These are phyloP conservation scores for Pseudomugil gertrudae DNA, from an alignment of 2,797 vertebrate genomes.

Conservation along the genomic window DNA sequence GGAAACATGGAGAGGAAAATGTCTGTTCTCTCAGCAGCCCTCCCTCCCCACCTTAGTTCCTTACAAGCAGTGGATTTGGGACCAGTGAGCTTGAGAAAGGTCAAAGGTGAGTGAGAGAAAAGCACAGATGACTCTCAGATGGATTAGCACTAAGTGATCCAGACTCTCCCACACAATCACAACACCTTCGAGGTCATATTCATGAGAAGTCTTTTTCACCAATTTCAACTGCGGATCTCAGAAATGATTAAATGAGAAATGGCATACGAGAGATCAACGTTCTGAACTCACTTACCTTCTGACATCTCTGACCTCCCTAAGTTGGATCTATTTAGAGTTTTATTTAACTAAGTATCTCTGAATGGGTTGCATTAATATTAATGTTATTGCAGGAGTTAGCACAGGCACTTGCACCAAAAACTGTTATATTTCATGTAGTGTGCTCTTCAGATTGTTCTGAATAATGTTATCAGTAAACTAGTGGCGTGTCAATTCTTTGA, in stretches of 20 bases:
- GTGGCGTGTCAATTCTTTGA: slow-evolving; percentile 57
- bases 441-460: slow-evolving; percentile 41
- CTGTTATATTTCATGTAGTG: slow-evolving; percentile 21
- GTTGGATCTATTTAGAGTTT: slow-evolving; percentile 1
- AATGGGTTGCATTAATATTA: slow-evolving; percentile 17
- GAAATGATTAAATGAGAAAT: slow-evolving; percentile 4
- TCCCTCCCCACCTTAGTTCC: slow-evolving; percentile 33
- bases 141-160: slow-evolving; percentile 77
- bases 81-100: slow-evolving; percentile 76
- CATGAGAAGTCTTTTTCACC: slow-evolving; percentile 34
- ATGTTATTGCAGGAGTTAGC: slow-evolving; percentile 4
- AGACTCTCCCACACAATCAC: slow-evolving; percentile 72
- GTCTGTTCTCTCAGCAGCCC: slow-evolving; percentile 26
- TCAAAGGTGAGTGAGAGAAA: slow-evolving; percentile 76
- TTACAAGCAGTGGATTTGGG: slow-evolving; percentile 63
- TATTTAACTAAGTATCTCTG: slow-evolving; percentile 4
- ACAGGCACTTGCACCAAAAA: not conserved
- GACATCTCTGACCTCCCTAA: not conserved
- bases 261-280: not conserved
- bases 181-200: slow-evolving; percentile 67
- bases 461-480: slow-evolving; percentile 67
- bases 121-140: slow-evolving; percentile 78
- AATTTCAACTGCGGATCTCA: slow-evolving; percentile 14
- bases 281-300: slow-evolving; percentile 16
- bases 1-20: slow-evolving; percentile 72